Percentiles rank a stretch among this genome's conserved stretches.
Conservation (phyloP, 37 sponge, comb jelly and placozoan species). For the Theonella swinhoei region DNA sequence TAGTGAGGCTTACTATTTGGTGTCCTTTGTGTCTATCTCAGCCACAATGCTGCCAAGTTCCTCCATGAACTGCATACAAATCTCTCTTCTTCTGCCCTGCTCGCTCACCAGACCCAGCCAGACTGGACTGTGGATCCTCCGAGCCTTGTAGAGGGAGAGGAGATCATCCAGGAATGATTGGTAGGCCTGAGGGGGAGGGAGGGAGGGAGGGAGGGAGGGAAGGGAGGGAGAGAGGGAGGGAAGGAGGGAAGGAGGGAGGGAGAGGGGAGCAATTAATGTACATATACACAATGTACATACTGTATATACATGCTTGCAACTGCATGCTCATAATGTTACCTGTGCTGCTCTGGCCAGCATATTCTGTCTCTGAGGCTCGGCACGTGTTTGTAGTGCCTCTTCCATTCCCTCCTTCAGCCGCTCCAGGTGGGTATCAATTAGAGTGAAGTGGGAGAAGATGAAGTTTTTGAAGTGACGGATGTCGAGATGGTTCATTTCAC, state of each 20-base stretch:
- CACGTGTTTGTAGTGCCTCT: slow-evolving; percentile 26
- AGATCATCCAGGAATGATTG: slow-evolving; percentile 44
- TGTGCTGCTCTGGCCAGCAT: neutral
- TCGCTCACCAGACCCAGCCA: slow-evolving; percentile 62
- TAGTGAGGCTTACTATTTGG: slow-evolving; percentile 61
- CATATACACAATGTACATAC: neutral
- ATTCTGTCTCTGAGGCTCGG: neutral
- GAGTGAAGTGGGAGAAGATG: slow-evolving; percentile 77
- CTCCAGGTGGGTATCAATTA: slow-evolving; percentile 72
- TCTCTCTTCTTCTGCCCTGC: slow-evolving; percentile 13
- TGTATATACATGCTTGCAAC: neutral
- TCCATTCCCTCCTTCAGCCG: slow-evolving; percentile 55
- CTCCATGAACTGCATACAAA: slow-evolving; percentile 56
- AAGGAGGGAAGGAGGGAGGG: neutral
- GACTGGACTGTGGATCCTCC: slow-evolving; percentile 72
- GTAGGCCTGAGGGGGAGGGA: slow-evolving; percentile 17
- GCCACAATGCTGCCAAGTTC: slow-evolving; percentile 40
- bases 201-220: neutral
- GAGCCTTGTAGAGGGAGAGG: slow-evolving; percentile 47
- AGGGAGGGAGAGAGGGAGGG: neutral
- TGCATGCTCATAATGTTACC: neutral
- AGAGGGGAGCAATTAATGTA: neutral
- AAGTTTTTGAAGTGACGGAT: slow-evolving; percentile 57
- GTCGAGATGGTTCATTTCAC: slow-evolving; percentile 34
- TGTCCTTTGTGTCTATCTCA: slow-evolving; percentile 73